Base-by-base conservation (phyloP, 2,888 invertebrate species). In the Apotomis capreana region DNA sequence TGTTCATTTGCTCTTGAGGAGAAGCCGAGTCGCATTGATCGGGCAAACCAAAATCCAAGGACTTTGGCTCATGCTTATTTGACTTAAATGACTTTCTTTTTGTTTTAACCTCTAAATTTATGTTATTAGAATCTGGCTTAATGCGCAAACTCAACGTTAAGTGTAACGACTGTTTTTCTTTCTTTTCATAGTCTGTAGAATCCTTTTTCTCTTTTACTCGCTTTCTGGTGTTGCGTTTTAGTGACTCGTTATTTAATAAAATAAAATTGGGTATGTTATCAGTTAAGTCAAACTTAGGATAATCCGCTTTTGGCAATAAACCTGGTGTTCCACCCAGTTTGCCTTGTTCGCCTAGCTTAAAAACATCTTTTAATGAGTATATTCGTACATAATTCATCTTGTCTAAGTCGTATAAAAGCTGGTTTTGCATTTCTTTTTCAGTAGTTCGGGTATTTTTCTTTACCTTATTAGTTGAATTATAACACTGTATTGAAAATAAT, bases 41-140 rank as follows among this genome's bases (percentile, higher is more conserved):
- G 54, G 64, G 64, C 4, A 44, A 64, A 44, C 8, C 4, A 5
- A 55, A 40, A 44, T 15, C 6, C 15, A 15, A 55, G 15, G 8
- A 10, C 13, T 54, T 36, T 13, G 40, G 13, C 36, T 63, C 52
- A 40, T n/a, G 10, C 5, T 6, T 54, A 1, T 13, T 5, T 9
- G 40, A 15, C 15, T 13, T 54, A 52, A 15, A 5, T 0, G 10
- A 15, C 9, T 54, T 26, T 46, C 15, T 44, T 36, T 55, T n/a
- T 12, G 65, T 55, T 65, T 65, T 57, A 3, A 65, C 55, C 44
- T 12, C 40, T 12, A 65, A 57, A 57, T 65, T 55, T 44, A 65
- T 9, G 8, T 15, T 57, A 9, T 64, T 44, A 12, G 46, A 57
- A 46, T 46, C 26, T 57, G 65, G 26, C 15, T 57, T 57, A 26